Evolutionary conservation across 2,888 invertebrate species (phyloP), one percentile per base, ranked within the genome.

Genomic region (Rapana venosa): DNA sequence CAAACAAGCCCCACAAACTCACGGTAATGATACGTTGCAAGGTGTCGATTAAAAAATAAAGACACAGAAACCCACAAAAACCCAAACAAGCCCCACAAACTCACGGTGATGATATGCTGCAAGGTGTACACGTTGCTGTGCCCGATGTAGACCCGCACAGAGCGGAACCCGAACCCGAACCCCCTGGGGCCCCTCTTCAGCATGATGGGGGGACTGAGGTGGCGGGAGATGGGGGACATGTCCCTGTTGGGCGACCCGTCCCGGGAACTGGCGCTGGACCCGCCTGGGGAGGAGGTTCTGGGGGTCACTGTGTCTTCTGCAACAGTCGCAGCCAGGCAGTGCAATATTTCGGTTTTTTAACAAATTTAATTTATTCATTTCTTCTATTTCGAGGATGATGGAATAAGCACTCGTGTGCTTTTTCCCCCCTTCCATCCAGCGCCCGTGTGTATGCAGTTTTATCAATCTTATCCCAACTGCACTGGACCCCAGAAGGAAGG

Each of bases 61-160:
- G 13, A 77, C 74, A 77, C 4, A 77, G n/a, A 77, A 13, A 77
- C 17, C 6, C 1, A 77, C 1, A 77, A 77, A n/a, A 11, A 6
- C 1, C 6, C 74, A 77, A 30, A 77, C 74, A 77, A 77, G n/a
- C n/a, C 26, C 17, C 47, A 47, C 47, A 5, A 47, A 94, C 97
- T 97, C 95, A 98, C 98, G 97, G 98, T 98, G 11, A 99, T 99
- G 92, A 99, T 97, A 96, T 99, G 99, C 96, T 99, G 99, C 97
- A 99, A 98, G 0, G 99, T 99, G 96, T 99, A 99, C 95, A 99
- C 98, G 96, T 99, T 99, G 0, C 98, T 98, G 94, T 99, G 99
- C 0, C 99, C 99, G 96, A 98, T 98, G 96, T 99, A 99, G 0
- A 99, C 99, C 15, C 99, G 97, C 92, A 99, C 99, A 0, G 99